Evolutionary conservation across 2,888 invertebrate genomes (phyloP).

Genomic region (Cataglyphis albicans): DNA sequence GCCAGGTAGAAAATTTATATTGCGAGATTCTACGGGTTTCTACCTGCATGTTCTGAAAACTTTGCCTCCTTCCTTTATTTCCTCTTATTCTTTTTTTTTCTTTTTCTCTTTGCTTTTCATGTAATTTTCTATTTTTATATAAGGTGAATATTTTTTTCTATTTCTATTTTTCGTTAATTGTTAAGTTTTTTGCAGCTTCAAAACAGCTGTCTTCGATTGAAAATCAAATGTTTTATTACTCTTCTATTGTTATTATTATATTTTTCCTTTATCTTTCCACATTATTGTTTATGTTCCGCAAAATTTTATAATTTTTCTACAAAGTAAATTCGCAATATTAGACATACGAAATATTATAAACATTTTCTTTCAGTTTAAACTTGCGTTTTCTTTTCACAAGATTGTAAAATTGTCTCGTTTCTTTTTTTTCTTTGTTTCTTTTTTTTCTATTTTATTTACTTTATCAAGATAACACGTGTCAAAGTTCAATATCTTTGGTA

Average conservation of each 20-base stretch:
- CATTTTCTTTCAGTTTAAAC: conserved; percentile 14
- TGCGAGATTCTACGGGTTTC: conserved; percentile 21
- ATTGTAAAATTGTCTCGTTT: background rate
- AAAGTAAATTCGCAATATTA: conserved; percentile 23
- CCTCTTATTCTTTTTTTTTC: background rate
- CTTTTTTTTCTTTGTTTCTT: background rate
- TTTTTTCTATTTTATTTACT: background rate
- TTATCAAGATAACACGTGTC: conserved; percentile 4
- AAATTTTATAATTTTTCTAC: conserved; percentile 53
- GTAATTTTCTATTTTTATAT: background rate
- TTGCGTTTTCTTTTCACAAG: background rate
- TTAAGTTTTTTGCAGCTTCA: background rate
- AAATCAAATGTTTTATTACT: background rate
- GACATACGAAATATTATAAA: background rate
- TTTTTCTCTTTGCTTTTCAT: background rate
- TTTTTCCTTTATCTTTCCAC: conserved; percentile 32
- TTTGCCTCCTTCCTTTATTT: conserved; percentile 25
- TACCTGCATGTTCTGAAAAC: conserved; percentile 63
- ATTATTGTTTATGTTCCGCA: background rate
- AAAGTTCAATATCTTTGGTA: conserved; percentile 10
- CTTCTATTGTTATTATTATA: background rate
- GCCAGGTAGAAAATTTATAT: conserved; percentile 58
- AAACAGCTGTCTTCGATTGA: background rate
- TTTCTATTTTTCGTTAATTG: background rate
- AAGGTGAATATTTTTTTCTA: too few relatives aligned